phyloP scores from a whole-genome alignment of 2,888 invertebrate species.

The Dasypogon diadema region DNA sequence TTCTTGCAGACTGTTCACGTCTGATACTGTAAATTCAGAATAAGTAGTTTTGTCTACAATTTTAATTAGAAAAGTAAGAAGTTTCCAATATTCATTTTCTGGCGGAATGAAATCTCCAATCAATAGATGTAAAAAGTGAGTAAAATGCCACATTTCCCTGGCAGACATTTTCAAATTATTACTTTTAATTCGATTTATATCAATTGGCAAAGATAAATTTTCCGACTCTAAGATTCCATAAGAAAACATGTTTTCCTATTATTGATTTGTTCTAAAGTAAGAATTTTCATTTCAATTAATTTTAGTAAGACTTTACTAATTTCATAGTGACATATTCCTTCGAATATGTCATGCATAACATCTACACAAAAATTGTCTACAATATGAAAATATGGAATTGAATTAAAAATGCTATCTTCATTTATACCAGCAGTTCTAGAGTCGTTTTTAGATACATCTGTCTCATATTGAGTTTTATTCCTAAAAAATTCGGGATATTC shows the following conservation, averaged over 20 bases:
- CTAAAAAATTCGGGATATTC: neutral
- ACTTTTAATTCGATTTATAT: slow-evolving; percentile 14
- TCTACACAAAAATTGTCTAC: slow-evolving; percentile 31
- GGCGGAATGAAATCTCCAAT: slow-evolving; percentile 23
- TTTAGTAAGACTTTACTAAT: slow-evolving; percentile 24
- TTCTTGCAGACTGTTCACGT: neutral
- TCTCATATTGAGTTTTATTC: neutral
- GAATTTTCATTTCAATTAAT: slow-evolving; percentile 26
- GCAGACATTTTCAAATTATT: slow-evolving; percentile 29
- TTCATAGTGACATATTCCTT: slow-evolving; percentile 48
- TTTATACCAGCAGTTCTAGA: slow-evolving; percentile 34
- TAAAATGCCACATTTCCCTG: slow-evolving; percentile 7
- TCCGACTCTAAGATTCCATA: slow-evolving; percentile 18
- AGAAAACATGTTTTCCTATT: slow-evolving; percentile 31
- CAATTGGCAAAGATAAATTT: slow-evolving; percentile 4
- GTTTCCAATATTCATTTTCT: slow-evolving; percentile 23
- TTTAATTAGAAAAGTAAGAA: neutral
- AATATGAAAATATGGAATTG: slow-evolving; percentile 40
- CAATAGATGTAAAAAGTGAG: neutral
- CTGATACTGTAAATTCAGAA: neutral
- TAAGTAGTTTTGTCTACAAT: too few relatives aligned
- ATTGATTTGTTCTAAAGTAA: slow-evolving; percentile 43
- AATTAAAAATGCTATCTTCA: slow-evolving; percentile 38
- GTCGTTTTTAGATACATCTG: slow-evolving; percentile 23
- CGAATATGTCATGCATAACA: slow-evolving; percentile 51